Evolutionary conservation across 1,140 invertebrate species (phyloP).

Genomic region (Drosophila albomicans): DNA sequence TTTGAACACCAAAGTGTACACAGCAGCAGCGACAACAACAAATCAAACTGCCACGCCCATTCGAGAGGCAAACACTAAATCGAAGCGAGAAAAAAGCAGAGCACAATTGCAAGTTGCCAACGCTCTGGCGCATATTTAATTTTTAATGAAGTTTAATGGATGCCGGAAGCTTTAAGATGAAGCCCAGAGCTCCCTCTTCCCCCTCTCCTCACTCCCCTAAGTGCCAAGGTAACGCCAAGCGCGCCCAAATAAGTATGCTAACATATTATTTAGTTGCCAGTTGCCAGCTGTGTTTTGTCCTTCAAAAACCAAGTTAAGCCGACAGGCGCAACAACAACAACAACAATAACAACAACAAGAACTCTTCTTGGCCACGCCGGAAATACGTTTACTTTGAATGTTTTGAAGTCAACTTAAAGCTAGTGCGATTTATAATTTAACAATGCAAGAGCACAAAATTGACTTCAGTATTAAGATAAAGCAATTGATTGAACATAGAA

Average conservation of each 20-base stretch:
- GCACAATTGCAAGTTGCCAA: slow-evolving; percentile 23
- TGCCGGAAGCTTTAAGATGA: slow-evolving; percentile 77
- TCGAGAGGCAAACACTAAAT: background rate
- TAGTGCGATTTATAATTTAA: background rate
- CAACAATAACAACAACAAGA: background rate
- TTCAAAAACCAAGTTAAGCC: background rate
- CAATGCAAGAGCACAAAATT: too few relatives aligned
- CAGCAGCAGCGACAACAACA: slow-evolving; percentile 12
- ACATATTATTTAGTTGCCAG: slow-evolving; percentile 37
- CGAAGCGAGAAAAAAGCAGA: slow-evolving; percentile 13
- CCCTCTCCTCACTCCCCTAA: background rate
- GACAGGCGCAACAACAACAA: too few relatives aligned
- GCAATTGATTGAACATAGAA: too few relatives aligned
- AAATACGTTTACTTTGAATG: slow-evolving; percentile 4
- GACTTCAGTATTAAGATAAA: too few relatives aligned
- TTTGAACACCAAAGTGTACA: background rate
- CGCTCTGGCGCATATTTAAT: slow-evolving; percentile 72
- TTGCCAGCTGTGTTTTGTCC: slow-evolving; percentile 1
- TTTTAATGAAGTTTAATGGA: slow-evolving; percentile 84
- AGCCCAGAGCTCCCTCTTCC: background rate
- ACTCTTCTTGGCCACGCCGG: background rate
- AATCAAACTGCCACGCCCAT: slow-evolving; percentile 60
- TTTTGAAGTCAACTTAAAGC: background rate
- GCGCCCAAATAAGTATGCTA: slow-evolving; percentile 47
- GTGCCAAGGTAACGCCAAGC: slow-evolving; percentile 20